Conservation (phyloP, 2,797 vertebrate genomes). For the Kryptolebias ocellatus region DNA sequence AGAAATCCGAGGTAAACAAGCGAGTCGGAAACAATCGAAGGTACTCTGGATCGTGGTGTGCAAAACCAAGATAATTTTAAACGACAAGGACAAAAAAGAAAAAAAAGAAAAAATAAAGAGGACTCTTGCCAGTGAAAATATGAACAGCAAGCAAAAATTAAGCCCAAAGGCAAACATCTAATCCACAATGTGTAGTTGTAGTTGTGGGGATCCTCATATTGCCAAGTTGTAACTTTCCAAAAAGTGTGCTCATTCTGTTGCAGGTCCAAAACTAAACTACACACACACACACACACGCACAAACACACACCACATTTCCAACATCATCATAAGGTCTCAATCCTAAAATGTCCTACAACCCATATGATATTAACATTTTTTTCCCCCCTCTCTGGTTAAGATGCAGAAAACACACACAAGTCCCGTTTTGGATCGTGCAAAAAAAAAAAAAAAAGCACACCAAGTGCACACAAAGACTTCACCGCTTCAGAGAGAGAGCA, state of each 20-base stretch:
- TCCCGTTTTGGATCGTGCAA: slow-evolving; percentile 11
- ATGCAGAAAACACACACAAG: slow-evolving; percentile 31
- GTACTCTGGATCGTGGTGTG: slow-evolving; percentile 39
- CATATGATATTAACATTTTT: slow-evolving; percentile 42
- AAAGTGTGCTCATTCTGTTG: slow-evolving; percentile 16
- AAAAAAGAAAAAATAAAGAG: slow-evolving; percentile 11
- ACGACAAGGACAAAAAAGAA: not conserved
- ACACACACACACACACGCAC: not conserved
- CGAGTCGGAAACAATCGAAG: slow-evolving; percentile 69
- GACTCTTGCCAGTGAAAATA: slow-evolving; percentile 25
- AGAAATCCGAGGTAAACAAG: slow-evolving; percentile 59
- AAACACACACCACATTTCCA: slow-evolving; percentile 48
- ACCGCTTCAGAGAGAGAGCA: slow-evolving; percentile 25
- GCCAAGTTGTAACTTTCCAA: slow-evolving; percentile 54
- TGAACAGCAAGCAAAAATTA: slow-evolving; percentile 22
- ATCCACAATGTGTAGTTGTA: slow-evolving; percentile 43
- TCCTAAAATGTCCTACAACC: slow-evolving; percentile 34
- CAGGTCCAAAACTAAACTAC: slow-evolving; percentile 30
- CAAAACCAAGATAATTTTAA: slow-evolving; percentile 48
- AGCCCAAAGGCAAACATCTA: slow-evolving; percentile 24
- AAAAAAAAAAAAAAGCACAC: slow-evolving; percentile 1
- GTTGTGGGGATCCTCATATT: slow-evolving; percentile 29
- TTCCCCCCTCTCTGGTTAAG: slow-evolving; percentile 13
- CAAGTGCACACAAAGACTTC: slow-evolving; percentile 13
- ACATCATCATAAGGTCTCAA: slow-evolving; percentile 41